A percentile compares a stretch with the other conserved stretches of the same genome.
Conservation (phyloP, 2,888 invertebrate genomes). For the Arge pagana region DNA sequence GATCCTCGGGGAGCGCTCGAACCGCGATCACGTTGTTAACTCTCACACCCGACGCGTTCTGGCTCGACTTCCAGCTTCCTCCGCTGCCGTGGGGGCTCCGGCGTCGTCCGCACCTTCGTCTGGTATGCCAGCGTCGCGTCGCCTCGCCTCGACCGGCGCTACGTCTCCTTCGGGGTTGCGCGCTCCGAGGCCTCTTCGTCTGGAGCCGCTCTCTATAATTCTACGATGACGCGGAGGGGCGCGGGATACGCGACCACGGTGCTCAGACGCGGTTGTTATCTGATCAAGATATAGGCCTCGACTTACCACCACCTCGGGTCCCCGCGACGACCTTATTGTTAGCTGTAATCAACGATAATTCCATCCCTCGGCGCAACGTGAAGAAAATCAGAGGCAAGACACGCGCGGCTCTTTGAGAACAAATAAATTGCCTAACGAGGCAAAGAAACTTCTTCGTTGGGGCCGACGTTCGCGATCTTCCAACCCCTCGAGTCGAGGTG, state of each 20-base stretch:
- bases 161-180: too few relatives aligned
- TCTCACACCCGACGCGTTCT: constrained; percentile 28
- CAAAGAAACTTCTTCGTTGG: too few relatives aligned
- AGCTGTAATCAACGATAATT: neutral
- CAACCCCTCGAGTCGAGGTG: too few relatives aligned
- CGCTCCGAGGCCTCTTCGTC: neutral
- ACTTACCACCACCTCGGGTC: neutral
- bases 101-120: neutral
- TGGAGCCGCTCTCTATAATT: constrained; percentile 12
- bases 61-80: constrained; percentile 14
- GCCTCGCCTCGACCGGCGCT: constrained; percentile 1
- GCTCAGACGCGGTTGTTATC: constrained; percentile 13
- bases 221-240: constrained; percentile 13
- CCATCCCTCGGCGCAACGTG: too few relatives aligned
- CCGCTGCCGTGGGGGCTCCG: constrained; percentile 11
- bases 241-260: constrained; percentile 16
- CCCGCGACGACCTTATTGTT: neutral
- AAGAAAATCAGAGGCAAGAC: neutral
- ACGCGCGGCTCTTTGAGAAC: neutral
- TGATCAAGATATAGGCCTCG: constrained; percentile 6
- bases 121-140: too few relatives aligned
- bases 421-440: too few relatives aligned
- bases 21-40: constrained; percentile 48
- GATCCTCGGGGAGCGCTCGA: constrained; percentile 47
- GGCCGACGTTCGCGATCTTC: too few relatives aligned